Base-by-base conservation (phyloP, 2,113 vertebrate genomes). In the Ellobius talpinus region DNA sequence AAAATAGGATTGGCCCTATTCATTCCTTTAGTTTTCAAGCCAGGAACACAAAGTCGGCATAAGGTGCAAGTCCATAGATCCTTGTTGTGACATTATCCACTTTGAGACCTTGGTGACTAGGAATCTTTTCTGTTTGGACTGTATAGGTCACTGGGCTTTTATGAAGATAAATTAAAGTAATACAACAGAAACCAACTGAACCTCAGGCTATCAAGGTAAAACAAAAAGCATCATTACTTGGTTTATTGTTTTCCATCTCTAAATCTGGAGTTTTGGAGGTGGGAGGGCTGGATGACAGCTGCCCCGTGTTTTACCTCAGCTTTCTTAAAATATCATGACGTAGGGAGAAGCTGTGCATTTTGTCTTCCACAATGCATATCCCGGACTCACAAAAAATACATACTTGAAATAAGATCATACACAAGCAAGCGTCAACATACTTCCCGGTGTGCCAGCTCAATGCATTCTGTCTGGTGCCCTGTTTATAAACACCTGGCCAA, bases 401-500 rank as follows among this genome's bases (percentile, higher is more conserved):
- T 13, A n/a, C 73, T 90, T 90, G 72, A 93, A 96, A 87, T 63
- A 90, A 92, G 88, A 89, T 17, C 81, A 36, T 42, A 11, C 39
- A 72, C 42, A 87, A 84, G 11, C 70, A 23, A 94, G 95, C 96
- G 36, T 82, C 78, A 87, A 78, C 26, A 66, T n/a, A 50, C 2
- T 72, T 91, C 39, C 21, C 19, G 2, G 7, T 65, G 52, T 47
- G 5, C 31, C 68, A 33, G 52, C 29, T 85, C 7, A 55, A n/a
- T 70, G 16, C 14, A 63, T 89, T 85, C 24, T 50, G 39, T 74
- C 31, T 19, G 10, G 77, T 52, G 47, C 29, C 21, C 73, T 86
- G 52, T 42, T 96, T 91, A 88, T 50, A 86, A 96, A 92, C 55
- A 92, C 72, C 0, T 70, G 61, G 26, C 65, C 61, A 77, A 93